Conservation (phyloP, 2,113 vertebrate genomes). For the Archocentrus centrarchus region DNA sequence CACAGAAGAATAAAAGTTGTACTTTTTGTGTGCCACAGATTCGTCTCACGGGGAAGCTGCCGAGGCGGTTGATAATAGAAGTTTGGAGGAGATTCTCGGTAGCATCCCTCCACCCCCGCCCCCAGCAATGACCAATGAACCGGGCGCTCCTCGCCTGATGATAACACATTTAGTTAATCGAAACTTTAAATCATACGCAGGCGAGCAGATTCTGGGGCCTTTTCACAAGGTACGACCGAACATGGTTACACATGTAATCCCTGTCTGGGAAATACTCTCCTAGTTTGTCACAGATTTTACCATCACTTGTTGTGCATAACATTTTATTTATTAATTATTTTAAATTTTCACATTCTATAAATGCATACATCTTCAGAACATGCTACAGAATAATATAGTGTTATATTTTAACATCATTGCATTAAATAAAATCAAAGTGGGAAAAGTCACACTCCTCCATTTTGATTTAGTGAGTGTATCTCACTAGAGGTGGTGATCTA, state of each 20-base stretch:
- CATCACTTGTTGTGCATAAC: constrained; percentile 6
- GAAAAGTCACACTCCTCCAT: constrained; percentile 59
- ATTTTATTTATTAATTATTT: background rate
- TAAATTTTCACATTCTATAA: background rate
- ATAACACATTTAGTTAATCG: constrained; percentile 98
- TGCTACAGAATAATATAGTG: background rate
- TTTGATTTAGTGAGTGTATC: constrained; percentile 65
- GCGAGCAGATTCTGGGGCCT: constrained; percentile 93
- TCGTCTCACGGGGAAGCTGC: constrained; percentile 75
- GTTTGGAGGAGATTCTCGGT: constrained; percentile 97
- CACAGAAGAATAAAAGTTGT: constrained; percentile 72
- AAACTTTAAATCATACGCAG: constrained; percentile 99
- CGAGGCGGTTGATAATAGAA: constrained; percentile 87
- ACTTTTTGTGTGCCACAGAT: constrained; percentile 78
- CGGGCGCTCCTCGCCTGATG: constrained; percentile 97
- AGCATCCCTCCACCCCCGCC: constrained; percentile 96
- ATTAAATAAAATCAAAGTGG: constrained; percentile 6
- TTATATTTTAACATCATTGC: constrained; percentile 6
- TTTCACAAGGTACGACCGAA: constrained; percentile 94
- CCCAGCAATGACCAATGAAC: constrained; percentile 97
- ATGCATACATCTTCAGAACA: background rate
- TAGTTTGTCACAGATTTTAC: constrained; percentile 15
- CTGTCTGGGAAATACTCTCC: constrained; percentile 23
- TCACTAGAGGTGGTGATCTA: constrained; percentile 12
- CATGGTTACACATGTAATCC: constrained; percentile 24